Percentiles rank a stretch among this genome's conserved stretches.
These are phyloP conservation scores for Andrena praecox DNA, from an alignment of 2,888 invertebrate genomes.

Conservation along the genomic window DNA sequence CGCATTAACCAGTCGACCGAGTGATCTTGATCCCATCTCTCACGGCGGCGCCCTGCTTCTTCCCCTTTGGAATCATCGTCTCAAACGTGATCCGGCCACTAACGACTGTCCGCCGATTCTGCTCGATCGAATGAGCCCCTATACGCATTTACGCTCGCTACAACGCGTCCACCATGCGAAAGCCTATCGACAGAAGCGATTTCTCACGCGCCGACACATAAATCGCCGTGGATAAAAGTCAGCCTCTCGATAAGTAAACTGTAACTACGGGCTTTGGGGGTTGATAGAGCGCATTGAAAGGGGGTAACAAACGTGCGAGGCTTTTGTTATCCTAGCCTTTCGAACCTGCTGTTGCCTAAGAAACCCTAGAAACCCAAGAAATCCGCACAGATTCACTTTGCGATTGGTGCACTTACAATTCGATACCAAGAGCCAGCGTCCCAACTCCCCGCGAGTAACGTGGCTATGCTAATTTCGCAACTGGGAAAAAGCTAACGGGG, in stretches of 20 bases:
- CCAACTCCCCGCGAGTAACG: background rate
- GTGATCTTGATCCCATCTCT: conserved; percentile 81
- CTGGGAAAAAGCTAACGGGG: conserved; percentile 25
- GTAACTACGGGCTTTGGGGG: background rate
- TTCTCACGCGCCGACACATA: conserved; percentile 3
- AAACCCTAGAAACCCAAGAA: too few relatives aligned
- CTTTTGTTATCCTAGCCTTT: too few relatives aligned
- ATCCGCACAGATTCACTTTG: too few relatives aligned
- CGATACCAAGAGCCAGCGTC: background rate
- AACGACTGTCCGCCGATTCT: conserved; percentile 44
- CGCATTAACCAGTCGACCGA: conserved; percentile 83
- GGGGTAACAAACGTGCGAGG: too few relatives aligned
- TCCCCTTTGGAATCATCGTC: conserved; percentile 45
- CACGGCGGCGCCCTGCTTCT: conserved; percentile 59
- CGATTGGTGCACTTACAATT: background rate
- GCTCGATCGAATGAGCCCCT: background rate
- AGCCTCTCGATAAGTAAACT: background rate
- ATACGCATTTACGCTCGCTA: background rate
- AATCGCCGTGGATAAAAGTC: conserved; percentile 11
- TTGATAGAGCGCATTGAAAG: too few relatives aligned
- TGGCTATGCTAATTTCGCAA: background rate
- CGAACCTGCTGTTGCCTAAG: too few relatives aligned
- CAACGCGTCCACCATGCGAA: conserved; percentile 12
- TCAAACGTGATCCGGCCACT: conserved; percentile 56
- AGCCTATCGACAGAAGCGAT: conserved; percentile 17